Base-by-base conservation (phyloP, 2,888 invertebrate species). In the Chorisops tibialis region DNA sequence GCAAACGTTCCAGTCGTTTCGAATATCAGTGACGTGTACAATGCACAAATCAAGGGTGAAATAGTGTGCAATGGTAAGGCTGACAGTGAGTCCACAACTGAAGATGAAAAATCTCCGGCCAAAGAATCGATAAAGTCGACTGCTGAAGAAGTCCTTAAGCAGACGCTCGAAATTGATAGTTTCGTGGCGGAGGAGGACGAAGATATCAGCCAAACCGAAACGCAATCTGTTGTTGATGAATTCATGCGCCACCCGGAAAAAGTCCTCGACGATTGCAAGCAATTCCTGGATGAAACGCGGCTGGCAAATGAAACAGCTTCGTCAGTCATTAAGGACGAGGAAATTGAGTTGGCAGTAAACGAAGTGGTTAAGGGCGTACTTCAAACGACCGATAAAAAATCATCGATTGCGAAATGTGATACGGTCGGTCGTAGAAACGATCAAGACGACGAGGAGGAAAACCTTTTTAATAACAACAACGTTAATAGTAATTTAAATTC, bases 151-250 rank as follows among this genome's bases (percentile, higher is more conserved):
- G 58, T 60, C 5, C 24, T 63, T 18, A 38, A 52, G 14, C 67
- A n/a, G 50, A 60, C 45, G 69, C 73, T 9, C 70, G 74, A 14
- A 79, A 75, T 35, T 67, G 65, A 70, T 68, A 37, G 73, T 73
- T 6, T 67, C 72, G 45, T 43, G 30, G 43, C 24, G 3, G 56
- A 56, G 11, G 54, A 39, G 22, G 56, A 56, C 16, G 4, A 81
- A 70, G 74, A 80, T 79, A 78, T 83, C 69, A 69, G 72, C 70
- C 67, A 77, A 70, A 72, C 77, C 72, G 56, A 56, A n/a, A 77
- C 79, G n/a, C 80, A 80, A 59, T 79, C 80, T 64, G 81, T 82
- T 60, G 80, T 83, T 50, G 78, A 80, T 56, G 80, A 81, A 66
- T 81, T 82, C 43, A 67, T 82, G 41, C 74, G 77, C 21, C 79